These are phyloP conservation scores for Amazona guildingii DNA, from an alignment of 2,113 vertebrate species.

Conservation along the genomic window DNA sequence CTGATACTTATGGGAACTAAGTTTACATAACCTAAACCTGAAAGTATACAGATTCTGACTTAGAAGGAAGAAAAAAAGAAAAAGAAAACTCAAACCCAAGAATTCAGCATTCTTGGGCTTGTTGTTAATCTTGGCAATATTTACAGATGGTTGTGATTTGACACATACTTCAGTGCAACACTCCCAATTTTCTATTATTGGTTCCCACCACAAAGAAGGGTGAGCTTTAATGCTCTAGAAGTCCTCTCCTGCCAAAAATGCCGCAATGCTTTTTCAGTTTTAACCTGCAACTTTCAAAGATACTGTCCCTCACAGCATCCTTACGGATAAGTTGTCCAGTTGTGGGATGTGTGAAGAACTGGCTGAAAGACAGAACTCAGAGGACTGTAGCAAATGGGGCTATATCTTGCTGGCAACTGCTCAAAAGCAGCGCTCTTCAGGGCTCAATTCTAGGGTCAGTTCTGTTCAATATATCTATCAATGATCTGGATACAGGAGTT, in stretches of 20 bases:
- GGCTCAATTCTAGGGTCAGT: not conserved
- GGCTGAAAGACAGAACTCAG: not conserved
- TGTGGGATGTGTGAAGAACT: not conserved
- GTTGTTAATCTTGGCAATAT: not conserved
- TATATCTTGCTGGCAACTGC: not conserved
- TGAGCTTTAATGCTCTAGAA: not conserved
- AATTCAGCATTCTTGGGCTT: not conserved
- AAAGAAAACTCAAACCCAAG: not conserved
- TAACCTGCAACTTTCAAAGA: not conserved
- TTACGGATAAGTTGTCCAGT: not conserved
- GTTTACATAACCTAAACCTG: not conserved
- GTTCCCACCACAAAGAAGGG: not conserved
- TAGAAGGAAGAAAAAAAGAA: rapidly evolving
- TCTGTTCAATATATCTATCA: not conserved
- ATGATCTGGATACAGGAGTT: not conserved
- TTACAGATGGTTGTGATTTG: not conserved
- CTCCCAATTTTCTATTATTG: not conserved
- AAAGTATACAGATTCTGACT: not conserved
- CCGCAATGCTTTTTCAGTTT: not conserved
- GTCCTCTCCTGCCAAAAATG: not conserved
- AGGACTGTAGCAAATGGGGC: not conserved
- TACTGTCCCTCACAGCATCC: not conserved
- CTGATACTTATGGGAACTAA: not conserved
- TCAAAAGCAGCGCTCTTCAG: not conserved
- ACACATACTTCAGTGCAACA: not conserved